phyloP scores from a whole-genome alignment of 2,888 invertebrate species.

The Lutraria lutraria region DNA sequence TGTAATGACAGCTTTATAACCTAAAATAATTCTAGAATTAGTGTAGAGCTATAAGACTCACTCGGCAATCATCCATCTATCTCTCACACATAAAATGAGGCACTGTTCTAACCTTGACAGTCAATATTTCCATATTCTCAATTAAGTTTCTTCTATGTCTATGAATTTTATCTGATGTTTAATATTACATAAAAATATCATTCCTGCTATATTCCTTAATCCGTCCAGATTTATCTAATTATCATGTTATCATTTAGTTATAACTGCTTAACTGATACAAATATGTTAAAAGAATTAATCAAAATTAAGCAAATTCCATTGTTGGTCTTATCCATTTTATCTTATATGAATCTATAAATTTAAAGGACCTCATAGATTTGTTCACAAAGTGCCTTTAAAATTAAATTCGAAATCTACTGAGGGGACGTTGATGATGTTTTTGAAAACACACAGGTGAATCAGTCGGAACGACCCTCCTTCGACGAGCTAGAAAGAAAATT shows the following conservation, averaged over 20 bases:
- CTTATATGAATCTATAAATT: too few species aligned
- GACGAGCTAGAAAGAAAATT: constrained; percentile 82
- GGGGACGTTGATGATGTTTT: constrained; percentile 15
- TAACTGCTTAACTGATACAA: too few species aligned
- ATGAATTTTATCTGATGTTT: neutral
- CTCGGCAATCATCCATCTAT: constrained; percentile 49
- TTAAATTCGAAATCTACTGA: neutral
- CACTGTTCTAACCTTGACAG: neutral
- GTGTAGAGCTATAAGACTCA: constrained; percentile 71
- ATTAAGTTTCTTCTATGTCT: neutral
- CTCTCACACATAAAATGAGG: constrained; percentile 27
- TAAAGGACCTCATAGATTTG: too few species aligned
- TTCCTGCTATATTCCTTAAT: neutral
- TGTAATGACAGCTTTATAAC: constrained; percentile 69
- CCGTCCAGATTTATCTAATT: neutral
- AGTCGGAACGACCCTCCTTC: constrained; percentile 19
- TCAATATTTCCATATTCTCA: neutral
- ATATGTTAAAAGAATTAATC: too few species aligned
- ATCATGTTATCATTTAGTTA: neutral
- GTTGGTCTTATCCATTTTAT: too few species aligned
- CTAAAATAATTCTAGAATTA: constrained; percentile 84
- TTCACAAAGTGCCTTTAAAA: constrained; percentile 16
- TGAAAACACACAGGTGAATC: constrained; percentile 14
- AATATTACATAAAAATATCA: neutral
- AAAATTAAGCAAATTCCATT: too few species aligned